phyloP scores from a whole-genome alignment of 2,888 invertebrate species.

The Sesamia inferens region DNA sequence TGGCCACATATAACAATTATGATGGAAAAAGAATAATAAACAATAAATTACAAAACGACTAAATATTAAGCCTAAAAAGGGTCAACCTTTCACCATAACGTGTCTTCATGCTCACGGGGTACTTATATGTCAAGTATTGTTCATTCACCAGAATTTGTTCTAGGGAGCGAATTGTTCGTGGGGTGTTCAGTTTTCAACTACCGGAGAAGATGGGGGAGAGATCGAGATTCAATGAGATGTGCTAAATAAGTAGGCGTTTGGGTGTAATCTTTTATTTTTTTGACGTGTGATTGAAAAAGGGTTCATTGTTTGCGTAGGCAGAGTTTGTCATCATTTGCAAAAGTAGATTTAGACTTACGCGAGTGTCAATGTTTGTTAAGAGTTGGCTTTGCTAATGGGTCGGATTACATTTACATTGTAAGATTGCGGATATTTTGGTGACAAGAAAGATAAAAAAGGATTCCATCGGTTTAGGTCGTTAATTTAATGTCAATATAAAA shows the following conservation, averaged over 20 bases:
- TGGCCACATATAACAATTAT: neutral
- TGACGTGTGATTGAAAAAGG: slow-evolving; percentile 52
- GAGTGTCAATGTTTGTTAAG: neutral
- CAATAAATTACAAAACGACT: neutral
- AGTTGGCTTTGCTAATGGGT: neutral
- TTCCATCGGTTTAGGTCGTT: too few species aligned
- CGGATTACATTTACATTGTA: neutral
- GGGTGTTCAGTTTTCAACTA: slow-evolving; percentile 45
- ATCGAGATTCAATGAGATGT: slow-evolving; percentile 51
- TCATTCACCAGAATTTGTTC: slow-evolving; percentile 69
- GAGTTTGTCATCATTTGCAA: neutral
- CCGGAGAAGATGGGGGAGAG: slow-evolving; percentile 39
- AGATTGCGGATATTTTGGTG: neutral
- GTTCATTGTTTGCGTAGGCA: slow-evolving; percentile 26
- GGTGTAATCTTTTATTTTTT: slow-evolving; percentile 51
- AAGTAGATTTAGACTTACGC: slow-evolving; percentile 6
- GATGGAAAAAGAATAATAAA: neutral
- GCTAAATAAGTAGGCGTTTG: slow-evolving; percentile 48
- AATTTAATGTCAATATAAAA: too few species aligned
- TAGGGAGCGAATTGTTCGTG: slow-evolving; percentile 49
- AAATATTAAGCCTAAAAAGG: neutral
- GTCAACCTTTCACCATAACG: slow-evolving; percentile 5
- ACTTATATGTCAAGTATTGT: slow-evolving; percentile 72
- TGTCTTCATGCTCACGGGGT: slow-evolving; percentile 10
- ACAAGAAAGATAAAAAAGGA: too few species aligned